These are phyloP conservation scores for Spisula subtruncata DNA, from an alignment of 2,888 invertebrate genomes.

Conservation along the genomic window DNA sequence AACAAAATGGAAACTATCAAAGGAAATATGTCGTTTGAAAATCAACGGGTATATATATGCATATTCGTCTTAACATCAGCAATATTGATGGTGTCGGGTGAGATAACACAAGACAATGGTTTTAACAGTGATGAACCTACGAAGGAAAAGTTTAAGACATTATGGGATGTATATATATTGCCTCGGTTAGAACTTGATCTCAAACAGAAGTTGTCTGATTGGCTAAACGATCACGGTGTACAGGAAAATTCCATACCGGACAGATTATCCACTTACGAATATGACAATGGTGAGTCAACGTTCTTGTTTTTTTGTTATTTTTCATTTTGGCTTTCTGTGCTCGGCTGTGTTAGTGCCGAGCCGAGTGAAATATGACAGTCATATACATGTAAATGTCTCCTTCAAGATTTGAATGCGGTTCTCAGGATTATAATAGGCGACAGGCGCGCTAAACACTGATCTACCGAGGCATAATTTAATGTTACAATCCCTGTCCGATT, in stretches of 20 bases:
- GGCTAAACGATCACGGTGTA: conserved; percentile 19
- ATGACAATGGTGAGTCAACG: conserved; percentile 24
- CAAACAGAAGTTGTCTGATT: conserved; percentile 31
- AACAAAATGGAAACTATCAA: conserved; percentile 22
- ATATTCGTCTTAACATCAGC: conserved; percentile 37
- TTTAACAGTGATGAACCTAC: conserved; percentile 20
- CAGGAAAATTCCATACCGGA: neutral
- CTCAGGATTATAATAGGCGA: no score
- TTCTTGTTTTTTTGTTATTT: neutral
- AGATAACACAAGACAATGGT: conserved; percentile 15
- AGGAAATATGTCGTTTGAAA: conserved; percentile 28
- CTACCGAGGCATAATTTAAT: no score
- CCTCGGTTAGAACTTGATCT: conserved; percentile 47
- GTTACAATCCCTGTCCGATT: no score
- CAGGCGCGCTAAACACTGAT: no score
- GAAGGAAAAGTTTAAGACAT: conserved; percentile 27
- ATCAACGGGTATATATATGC: conserved; percentile 46
- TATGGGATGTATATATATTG: conserved; percentile 56
- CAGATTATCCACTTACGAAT: conserved; percentile 24
- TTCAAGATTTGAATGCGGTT: no score
- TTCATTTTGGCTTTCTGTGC: neutral
- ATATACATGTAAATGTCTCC: no score
- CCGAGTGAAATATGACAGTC: no score
- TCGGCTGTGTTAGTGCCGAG: no score
- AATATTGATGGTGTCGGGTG: conserved; percentile 41